Evolutionary conservation across 1,140 invertebrate genomes (phyloP), one percentile per base, ranked within the genome.

Genomic region (Drosophila tani): DNA sequence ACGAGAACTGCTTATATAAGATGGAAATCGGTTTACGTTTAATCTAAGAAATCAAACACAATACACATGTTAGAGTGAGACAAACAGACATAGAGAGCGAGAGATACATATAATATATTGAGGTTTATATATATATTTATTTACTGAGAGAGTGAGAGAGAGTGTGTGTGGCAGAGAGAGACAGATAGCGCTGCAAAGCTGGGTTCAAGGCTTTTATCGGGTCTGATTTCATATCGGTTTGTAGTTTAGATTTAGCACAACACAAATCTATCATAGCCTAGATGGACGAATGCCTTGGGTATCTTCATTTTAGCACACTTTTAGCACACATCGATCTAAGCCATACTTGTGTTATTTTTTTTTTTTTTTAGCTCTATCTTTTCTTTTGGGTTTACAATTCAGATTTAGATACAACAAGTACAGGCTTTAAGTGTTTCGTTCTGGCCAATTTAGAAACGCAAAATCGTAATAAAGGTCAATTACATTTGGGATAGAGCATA

Each of bases 31-130:
- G 51, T 80, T 60, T 73, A 84, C 58, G 49, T 84, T 73, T 76
- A 77, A 60, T 84, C 81, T 83, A 84, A 84, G 11, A 82, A 81
- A 86, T 82, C 75, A 70, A 84, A 83, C 70, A 83, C 81, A 84
- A 81, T 86, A 75, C 59, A 84, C 78, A 84, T 81, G 79, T 84
- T 67, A 81, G 64, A 84, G 73, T 84, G 73, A 85, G 82, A 81
- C 82, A 84, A 85, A 84, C 74, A 83, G 65, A 84, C 73, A 83
- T 79, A 83, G 47, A 75, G 68, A 75, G 56, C 68, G 71, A 75
- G 71, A 75, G 69, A 75, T 75, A 83, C 57, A 66, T 79, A 75
- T 75, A 69, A 56, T 67, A 62, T 77, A 73, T 76, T 55, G 62
- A 55, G 53, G 69, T 38, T 59, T 57, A 66, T 64, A 65, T 40